Conservation (phyloP, 2,797 vertebrate species). For the Sparus aurata region DNA sequence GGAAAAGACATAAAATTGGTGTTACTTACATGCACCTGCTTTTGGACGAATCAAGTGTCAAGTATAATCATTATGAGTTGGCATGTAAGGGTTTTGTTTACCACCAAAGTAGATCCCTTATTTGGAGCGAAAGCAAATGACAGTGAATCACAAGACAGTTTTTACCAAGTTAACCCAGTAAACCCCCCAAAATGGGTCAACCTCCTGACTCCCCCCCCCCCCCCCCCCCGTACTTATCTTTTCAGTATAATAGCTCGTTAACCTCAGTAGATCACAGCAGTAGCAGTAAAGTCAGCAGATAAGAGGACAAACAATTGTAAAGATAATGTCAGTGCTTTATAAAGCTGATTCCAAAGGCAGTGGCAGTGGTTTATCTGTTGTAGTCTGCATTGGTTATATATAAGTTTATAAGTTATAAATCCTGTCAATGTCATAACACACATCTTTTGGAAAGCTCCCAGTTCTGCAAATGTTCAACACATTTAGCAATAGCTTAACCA, state of each 20-base stretch:
- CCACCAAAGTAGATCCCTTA: neutral
- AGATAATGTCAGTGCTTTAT: conserved; percentile 35
- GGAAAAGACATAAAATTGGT: neutral
- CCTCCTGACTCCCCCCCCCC: conserved; percentile 3
- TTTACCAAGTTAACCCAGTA: conserved; percentile 18
- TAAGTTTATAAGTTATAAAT: neutral
- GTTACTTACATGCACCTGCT: neutral
- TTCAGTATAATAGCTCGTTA: conserved; percentile 12
- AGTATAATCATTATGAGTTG: neutral
- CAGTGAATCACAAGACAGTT: neutral
- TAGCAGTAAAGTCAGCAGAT: conserved; percentile 25
- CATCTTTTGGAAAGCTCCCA: neutral
- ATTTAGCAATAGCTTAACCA: neutral
- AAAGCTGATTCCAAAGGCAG: neutral
- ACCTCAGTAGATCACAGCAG: conserved; percentile 24
- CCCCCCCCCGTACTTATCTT: conserved; percentile 14
- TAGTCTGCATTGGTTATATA: neutral
- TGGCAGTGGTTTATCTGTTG: neutral
- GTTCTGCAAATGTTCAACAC: neutral
- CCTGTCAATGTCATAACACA: neutral
- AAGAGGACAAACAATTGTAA: conserved; percentile 42
- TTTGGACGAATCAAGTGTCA: neutral
- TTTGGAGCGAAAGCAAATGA: neutral
- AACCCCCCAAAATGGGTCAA: conserved; percentile 25
- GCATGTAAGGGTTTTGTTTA: neutral